Conservation (phyloP, 1,140 invertebrate species). For the Drepana arcuata region DNA sequence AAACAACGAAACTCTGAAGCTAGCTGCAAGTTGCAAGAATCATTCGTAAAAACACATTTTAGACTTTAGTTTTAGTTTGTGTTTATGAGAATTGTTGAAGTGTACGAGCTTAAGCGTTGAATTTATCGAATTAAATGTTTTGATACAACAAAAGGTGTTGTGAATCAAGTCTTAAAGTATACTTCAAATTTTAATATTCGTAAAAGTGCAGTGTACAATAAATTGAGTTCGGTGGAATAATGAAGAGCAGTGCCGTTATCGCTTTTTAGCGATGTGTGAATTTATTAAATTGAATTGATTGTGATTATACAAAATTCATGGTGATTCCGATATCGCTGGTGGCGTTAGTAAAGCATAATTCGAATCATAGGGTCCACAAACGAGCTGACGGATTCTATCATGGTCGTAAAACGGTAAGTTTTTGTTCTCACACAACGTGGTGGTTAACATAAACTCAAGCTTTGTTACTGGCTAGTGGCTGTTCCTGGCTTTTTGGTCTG, state of each 20-base stretch:
- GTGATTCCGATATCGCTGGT: slow-evolving; percentile 58
- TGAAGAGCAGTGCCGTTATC: slow-evolving; percentile 57
- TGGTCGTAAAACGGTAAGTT: slow-evolving; percentile 72
- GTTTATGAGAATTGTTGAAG: slow-evolving; percentile 37
- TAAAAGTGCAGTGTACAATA: slow-evolving; percentile 50
- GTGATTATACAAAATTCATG: slow-evolving; percentile 63
- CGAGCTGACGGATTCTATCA: slow-evolving; percentile 70
- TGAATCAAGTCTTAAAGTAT: slow-evolving; percentile 14
- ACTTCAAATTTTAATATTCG: slow-evolving; percentile 36
- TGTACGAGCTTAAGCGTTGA: slow-evolving; percentile 8
- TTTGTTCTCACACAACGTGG: slow-evolving; percentile 28
- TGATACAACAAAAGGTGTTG: too few relatives aligned
- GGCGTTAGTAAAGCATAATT: slow-evolving; percentile 58
- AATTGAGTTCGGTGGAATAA: slow-evolving; percentile 46
- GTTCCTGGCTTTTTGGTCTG: too few relatives aligned
- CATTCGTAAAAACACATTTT: slow-evolving; percentile 47
- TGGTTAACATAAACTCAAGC: too few relatives aligned
- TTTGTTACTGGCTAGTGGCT: too few relatives aligned
- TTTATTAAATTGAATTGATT: slow-evolving; percentile 58
- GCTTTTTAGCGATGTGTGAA: slow-evolving; percentile 65
- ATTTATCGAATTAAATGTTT: slow-evolving; percentile 15
- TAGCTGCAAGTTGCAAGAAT: too few relatives aligned
- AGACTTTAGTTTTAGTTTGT: slow-evolving; percentile 52
- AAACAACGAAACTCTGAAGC: too few relatives aligned
- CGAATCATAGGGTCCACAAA: slow-evolving; percentile 70